Evolutionary conservation across 1,140 invertebrate genomes (phyloP).

Genomic region (Drosophila ananassae): DNA sequence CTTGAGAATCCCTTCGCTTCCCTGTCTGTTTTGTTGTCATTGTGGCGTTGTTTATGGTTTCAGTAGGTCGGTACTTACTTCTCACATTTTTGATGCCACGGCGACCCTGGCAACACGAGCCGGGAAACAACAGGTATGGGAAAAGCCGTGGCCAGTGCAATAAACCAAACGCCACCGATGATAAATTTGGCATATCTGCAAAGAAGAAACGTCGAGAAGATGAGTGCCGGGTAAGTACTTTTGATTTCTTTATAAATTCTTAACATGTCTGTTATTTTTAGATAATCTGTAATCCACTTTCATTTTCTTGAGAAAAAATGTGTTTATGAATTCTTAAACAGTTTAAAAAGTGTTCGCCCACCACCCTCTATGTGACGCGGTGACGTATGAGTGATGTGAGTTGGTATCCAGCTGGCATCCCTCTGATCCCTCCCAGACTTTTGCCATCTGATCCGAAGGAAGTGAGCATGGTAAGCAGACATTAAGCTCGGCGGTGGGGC

Average conservation of each 20-base stretch:
- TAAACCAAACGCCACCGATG: slow-evolving; percentile 90
- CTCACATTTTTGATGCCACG: slow-evolving; percentile 87
- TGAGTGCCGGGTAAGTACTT: slow-evolving; percentile 17
- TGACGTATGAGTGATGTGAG: slow-evolving; percentile 39
- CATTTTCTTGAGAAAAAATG: not conserved
- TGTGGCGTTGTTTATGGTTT: slow-evolving; percentile 13
- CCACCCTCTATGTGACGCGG: not conserved
- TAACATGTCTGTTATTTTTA: slow-evolving; percentile 2
- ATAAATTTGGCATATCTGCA: slow-evolving; percentile 88
- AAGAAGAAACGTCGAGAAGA: slow-evolving; percentile 5
- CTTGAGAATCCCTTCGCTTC: not conserved
- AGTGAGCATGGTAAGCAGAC: slow-evolving; percentile 30
- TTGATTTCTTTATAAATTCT: slow-evolving; percentile 22
- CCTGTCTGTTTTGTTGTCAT: not conserved
- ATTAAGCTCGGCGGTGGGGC: slow-evolving; percentile 23
- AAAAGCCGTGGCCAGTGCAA: slow-evolving; percentile 91
- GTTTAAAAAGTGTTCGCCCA: slow-evolving; percentile 1
- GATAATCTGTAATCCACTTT: not conserved
- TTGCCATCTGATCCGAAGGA: slow-evolving; percentile 5
- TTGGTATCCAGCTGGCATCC: not conserved
- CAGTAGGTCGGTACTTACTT: slow-evolving; percentile 85
- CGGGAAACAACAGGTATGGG: slow-evolving; percentile 91
- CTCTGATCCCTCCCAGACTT: not conserved
- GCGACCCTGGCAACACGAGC: slow-evolving; percentile 85
- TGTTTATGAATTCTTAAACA: not conserved